Evolutionary conservation across 64 coral and sea anemone species (phyloP).

Genomic region (Catalaphyllia jardinei): DNA sequence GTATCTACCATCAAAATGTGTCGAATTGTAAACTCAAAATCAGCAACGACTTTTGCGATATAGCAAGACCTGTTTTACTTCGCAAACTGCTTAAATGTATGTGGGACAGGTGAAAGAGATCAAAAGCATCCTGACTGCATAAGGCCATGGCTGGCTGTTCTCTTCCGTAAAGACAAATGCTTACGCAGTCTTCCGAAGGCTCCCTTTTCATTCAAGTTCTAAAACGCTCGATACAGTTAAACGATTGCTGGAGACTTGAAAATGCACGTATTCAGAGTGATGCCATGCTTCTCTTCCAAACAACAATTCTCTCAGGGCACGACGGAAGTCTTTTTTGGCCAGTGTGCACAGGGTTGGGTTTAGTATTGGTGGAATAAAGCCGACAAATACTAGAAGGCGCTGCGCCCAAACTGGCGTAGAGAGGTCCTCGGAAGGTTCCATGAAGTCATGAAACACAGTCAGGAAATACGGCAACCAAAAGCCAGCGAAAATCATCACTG

Average conservation of each 20-base stretch:
- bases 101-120: no score
- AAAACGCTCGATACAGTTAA: no score
- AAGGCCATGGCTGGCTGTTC: no score
- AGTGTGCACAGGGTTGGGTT: slow-evolving; percentile 69
- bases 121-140: no score
- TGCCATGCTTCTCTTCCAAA: neutral
- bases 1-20: no score
- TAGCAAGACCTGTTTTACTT: no score
- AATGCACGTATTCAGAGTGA: neutral
- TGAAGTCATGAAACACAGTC: neutral
- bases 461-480: slow-evolving; percentile 25
- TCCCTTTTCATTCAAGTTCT: no score
- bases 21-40: no score
- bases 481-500: neutral
- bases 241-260: neutral
- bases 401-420: neutral
- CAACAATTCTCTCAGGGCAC: slow-evolving; percentile 19
- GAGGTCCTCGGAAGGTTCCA: neutral
- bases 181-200: no score
- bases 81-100: no score
- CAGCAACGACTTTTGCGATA: no score
- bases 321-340: slow-evolving; percentile 67
- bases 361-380: slow-evolving; percentile 23
- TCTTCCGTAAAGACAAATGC: no score
- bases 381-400: slow-evolving; percentile 3